Base-by-base conservation (phyloP, 2,797 vertebrate genomes). In the Thaleichthys pacificus region DNA sequence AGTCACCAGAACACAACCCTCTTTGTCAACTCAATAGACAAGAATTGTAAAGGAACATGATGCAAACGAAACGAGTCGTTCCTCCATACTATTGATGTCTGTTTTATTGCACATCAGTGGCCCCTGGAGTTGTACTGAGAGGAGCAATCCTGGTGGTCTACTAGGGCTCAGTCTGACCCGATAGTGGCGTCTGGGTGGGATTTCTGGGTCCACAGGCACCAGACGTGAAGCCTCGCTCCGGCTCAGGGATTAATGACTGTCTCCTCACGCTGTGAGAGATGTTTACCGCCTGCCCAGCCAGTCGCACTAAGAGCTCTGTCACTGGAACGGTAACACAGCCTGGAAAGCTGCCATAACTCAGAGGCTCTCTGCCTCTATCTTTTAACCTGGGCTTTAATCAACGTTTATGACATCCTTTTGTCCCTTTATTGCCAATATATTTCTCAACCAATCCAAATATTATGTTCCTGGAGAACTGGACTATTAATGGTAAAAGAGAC, bases 361-460 rank as follows among this genome's bases (percentile, higher is more conserved):
- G 87, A 77, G 84, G 7, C 82, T 86, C 87, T 91, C 86, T 85
- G 89, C 89, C 91, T 88, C 77, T 89, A 89, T 93, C 91, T 92
- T 91, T 93, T 94, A 93, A 93, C 88, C 90, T 83, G 85, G 87
- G 88, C 90, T 93, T 94, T 93, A 94, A 93, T 93, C 92, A 93
- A 92, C 89, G 85, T 94, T 94, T 94, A 94, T 94, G 92, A 93
- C 92, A 92, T 91, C 89, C 92, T 89, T 93, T 93, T 93, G 91
- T 93, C 91, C 92, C 90, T 94, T 94, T 94, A 94, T 92, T 91
- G 93, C 90, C 92, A 87, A 93, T 93, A 94, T 94, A 94, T 93
- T 93, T 93, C 85, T 87, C 81, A 84, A 90, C 87, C 87, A 84
- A 92, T 92, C 91, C 90, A 92, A 93, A 92, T 87, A 93, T 91